A percentile compares a stretch with the other conserved stretches of the same genome.
These are phyloP conservation scores for Cheilosia soror DNA, from an alignment of 2,888 invertebrate genomes.

Conservation along the genomic window DNA sequence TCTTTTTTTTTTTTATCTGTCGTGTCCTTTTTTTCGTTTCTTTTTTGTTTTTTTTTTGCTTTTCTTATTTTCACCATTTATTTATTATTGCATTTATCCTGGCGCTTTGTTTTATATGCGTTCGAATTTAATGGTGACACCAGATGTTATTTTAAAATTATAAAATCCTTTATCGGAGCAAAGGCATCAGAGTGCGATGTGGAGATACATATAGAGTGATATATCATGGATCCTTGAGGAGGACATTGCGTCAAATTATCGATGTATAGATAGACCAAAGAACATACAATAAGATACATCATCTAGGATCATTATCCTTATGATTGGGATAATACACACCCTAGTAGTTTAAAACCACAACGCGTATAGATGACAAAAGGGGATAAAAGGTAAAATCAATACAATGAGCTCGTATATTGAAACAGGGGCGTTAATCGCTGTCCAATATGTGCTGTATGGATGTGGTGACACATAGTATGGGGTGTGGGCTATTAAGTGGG, in stretches of 20 bases:
- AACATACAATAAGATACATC: slow-evolving; percentile 61
- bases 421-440: slow-evolving; percentile 73
- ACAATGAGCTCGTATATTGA: slow-evolving; percentile 5
- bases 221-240: slow-evolving; percentile 28
- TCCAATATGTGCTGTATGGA: slow-evolving; percentile 68
- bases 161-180: slow-evolving; percentile 66
- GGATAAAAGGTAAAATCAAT: slow-evolving; percentile 50
- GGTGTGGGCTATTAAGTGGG: slow-evolving; percentile 10
- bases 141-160: slow-evolving; percentile 79
- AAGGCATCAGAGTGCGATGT: neutral
- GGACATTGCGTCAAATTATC: slow-evolving; percentile 59
- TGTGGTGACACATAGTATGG: slow-evolving; percentile 39
- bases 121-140: slow-evolving; percentile 78
- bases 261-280: slow-evolving; percentile 50
- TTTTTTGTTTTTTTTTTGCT: slow-evolving; percentile 35
- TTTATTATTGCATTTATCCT: slow-evolving; percentile 74
- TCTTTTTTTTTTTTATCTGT: slow-evolving; percentile 44
- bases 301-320: slow-evolving; percentile 68
- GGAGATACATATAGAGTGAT: neutral
- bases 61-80: slow-evolving; percentile 52
- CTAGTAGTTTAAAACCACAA: slow-evolving; percentile 59
- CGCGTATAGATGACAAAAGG: slow-evolving; percentile 13
- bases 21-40: slow-evolving; percentile 29
- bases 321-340: slow-evolving; percentile 60
- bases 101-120: slow-evolving; percentile 76